phyloP scores from a whole-genome alignment of 2,888 invertebrate species.

The Drosophila maculinotata region DNA sequence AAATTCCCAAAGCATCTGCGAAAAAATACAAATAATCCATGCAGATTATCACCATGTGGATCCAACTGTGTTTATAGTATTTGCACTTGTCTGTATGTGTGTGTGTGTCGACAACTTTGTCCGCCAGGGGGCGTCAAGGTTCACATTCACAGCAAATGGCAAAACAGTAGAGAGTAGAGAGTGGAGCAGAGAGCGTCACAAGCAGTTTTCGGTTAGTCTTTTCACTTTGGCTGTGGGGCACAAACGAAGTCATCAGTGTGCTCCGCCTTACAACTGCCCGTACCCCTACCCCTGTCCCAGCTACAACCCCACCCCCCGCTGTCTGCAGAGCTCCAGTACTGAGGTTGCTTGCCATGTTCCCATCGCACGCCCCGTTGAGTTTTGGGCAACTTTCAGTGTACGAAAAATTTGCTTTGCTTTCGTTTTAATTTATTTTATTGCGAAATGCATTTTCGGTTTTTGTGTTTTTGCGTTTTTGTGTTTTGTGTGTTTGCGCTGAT shows the following conservation, averaged over 20 bases:
- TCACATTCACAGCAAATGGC: conserved; percentile 26
- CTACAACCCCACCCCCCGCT: no score
- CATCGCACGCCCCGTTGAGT: conserved; percentile 60
- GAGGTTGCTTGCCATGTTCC: conserved; percentile 33
- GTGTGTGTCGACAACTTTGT: conserved; percentile 40
- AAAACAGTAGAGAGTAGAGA: neutral
- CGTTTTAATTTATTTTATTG: conserved; percentile 74
- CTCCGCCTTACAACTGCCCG: neutral
- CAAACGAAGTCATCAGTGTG: conserved; percentile 43
- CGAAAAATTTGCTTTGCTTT: conserved; percentile 70
- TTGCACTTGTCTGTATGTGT: neutral
- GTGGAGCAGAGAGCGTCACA: conserved; percentile 34
- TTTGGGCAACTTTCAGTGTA: conserved; percentile 56
- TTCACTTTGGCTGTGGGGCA: conserved; percentile 41
- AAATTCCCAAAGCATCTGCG: conserved; percentile 9
- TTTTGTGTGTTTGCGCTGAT: conserved; percentile 41
- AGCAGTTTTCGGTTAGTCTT: conserved; percentile 47
- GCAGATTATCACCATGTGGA: conserved; percentile 23
- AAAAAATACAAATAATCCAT: conserved; percentile 32
- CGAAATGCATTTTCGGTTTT: conserved; percentile 65
- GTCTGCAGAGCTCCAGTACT: neutral
- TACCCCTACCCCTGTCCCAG: neutral
- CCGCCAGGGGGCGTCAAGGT: conserved; percentile 54
- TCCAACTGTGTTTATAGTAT: conserved; percentile 2
- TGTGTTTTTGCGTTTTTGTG: conserved; percentile 18